Evolutionary conservation across 2,113 vertebrate species (phyloP).

Genomic region (Onychorhynchus coronatus): DNA sequence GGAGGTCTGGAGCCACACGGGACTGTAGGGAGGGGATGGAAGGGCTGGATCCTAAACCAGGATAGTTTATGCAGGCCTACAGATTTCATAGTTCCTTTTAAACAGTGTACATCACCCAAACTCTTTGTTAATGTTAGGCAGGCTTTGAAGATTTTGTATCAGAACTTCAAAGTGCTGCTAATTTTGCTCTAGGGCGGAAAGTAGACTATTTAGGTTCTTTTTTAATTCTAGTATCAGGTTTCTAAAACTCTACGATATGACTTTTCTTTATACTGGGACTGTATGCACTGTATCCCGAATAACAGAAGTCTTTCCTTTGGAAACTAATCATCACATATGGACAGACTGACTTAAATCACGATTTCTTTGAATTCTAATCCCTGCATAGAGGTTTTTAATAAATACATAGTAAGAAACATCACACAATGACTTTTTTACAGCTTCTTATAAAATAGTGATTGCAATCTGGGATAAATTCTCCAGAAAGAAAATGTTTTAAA

Average conservation of each 20-base stretch:
- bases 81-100: slow-evolving; percentile 23
- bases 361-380: not conserved
- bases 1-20: slow-evolving; percentile 50
- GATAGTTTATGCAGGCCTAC: slow-evolving; percentile 44
- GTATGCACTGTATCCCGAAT: not conserved
- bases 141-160: slow-evolving; percentile 64
- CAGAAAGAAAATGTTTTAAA: not conserved
- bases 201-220: slow-evolving; percentile 32
- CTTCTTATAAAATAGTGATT: not conserved
- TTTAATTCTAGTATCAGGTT: slow-evolving; percentile 56
- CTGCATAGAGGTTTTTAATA: not conserved
- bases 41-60: slow-evolving; percentile 43
- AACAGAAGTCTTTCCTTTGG: not conserved
- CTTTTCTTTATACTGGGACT: not conserved
- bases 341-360: not conserved
- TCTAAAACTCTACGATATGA: not conserved
- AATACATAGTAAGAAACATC: not conserved
- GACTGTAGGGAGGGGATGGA: not conserved
- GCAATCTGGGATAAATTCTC: not conserved
- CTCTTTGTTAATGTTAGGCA: slow-evolving; percentile 35
- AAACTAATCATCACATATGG: not conserved
- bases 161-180: slow-evolving; percentile 61
- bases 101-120: not conserved
- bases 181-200: slow-evolving; percentile 50
- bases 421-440: not conserved